Evolutionary conservation across 2,888 invertebrate genomes (phyloP).

Genomic region (Acronicta aceris): DNA sequence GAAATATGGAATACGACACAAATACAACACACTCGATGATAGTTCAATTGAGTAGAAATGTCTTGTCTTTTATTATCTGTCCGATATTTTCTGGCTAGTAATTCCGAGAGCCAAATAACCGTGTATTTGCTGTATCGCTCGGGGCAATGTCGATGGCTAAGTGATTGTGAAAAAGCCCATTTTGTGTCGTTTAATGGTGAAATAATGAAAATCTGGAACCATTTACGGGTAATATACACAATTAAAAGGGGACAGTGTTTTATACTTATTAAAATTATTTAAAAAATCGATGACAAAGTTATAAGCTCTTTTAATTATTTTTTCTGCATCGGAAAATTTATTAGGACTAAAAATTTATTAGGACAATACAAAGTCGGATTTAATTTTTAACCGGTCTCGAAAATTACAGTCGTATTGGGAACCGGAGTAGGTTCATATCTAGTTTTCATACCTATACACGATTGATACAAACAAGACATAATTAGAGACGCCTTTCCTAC

Average conservation of each 20-base stretch:
- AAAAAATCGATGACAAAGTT: background rate
- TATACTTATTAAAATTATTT: slow-evolving; percentile 6
- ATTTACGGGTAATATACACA: slow-evolving; percentile 6
- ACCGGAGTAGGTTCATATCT: no score
- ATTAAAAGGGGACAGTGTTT: slow-evolving; percentile 1
- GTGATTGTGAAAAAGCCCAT: slow-evolving; percentile 47
- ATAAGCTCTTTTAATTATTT: no score
- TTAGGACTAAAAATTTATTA: no score
- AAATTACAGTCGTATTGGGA: no score
- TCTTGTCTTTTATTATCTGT: slow-evolving; percentile 69
- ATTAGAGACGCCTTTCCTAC: background rate
- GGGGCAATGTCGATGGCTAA: slow-evolving; percentile 49
- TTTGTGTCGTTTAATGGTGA: slow-evolving; percentile 31
- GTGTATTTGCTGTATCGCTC: slow-evolving; percentile 55
- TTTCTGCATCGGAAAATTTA: no score
- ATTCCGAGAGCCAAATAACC: slow-evolving; percentile 70
- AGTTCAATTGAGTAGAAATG: slow-evolving; percentile 32
- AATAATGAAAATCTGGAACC: slow-evolving; percentile 30
- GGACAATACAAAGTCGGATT: no score
- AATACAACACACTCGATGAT: slow-evolving; percentile 37
- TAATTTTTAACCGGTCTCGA: no score
- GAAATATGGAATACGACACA: no score
- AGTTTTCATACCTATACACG: background rate
- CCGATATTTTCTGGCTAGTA: slow-evolving; percentile 68
- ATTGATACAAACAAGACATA: background rate